Evolutionary conservation across 2,888 invertebrate genomes (phyloP).

Genomic region (Pristionchus mayeri): DNA sequence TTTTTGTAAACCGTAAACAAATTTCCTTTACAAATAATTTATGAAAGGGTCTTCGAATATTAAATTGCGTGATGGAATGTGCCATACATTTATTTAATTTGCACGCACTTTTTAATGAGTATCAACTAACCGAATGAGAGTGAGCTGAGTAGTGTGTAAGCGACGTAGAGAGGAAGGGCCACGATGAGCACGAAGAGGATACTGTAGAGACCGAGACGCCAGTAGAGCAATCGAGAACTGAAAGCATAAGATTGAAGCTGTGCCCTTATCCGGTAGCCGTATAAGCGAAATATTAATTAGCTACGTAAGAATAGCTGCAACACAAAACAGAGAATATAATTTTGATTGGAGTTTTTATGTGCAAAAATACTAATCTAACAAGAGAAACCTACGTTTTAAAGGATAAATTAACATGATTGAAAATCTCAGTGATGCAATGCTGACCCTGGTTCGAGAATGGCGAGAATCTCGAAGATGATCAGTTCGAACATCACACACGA

Average conservation of each 20-base stretch:
- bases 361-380: too few species aligned
- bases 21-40: too few species aligned
- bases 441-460: conserved; percentile 91
- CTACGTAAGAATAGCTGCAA: background rate
- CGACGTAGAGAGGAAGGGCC: conserved; percentile 95
- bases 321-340: too few species aligned
- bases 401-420: too few species aligned
- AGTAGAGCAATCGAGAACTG: conserved; percentile 93
- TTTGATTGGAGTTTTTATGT: too few species aligned
- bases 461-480: conserved; percentile 98
- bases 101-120: background rate
- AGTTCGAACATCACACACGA: conserved; percentile 99
- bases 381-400: too few species aligned
- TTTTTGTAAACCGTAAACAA: too few species aligned
- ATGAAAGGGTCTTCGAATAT: too few species aligned
- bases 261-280: background rate
- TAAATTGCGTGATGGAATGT: too few species aligned
- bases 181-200: conserved; percentile 94
- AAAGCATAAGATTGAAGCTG: conserved; percentile 60
- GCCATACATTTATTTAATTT: too few species aligned
- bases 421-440: too few species aligned
- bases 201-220: conserved; percentile 92
- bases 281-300: background rate
- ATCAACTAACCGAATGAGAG: conserved; percentile 47
- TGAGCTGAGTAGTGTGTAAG: conserved; percentile 78